These are phyloP conservation scores for Poecilia velifera DNA, from an alignment of 2,797 vertebrate species.

Conservation along the genomic window DNA sequence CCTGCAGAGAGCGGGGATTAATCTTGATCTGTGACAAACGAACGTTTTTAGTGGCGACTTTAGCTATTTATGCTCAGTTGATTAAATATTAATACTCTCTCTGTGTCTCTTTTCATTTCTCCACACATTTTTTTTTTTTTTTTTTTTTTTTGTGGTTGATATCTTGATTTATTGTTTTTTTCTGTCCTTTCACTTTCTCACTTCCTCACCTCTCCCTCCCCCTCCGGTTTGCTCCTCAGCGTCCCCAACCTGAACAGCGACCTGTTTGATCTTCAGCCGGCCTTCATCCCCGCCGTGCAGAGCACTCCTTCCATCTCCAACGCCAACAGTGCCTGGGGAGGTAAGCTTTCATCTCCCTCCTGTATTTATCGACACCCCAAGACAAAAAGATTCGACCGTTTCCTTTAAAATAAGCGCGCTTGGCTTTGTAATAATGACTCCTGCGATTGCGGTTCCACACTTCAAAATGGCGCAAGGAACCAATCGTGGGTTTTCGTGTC, in stretches of 20 bases:
- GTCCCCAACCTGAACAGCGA: slow-evolving; percentile 89
- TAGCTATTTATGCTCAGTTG: slow-evolving; percentile 49
- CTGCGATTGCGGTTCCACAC: neutral
- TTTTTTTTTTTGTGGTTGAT: neutral
- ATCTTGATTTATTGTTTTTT: neutral
- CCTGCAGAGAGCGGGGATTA: slow-evolving; percentile 34
- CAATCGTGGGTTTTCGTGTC: neutral
- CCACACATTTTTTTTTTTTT: neutral
- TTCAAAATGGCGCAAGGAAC: slow-evolving; percentile 2
- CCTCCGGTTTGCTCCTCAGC: slow-evolving; percentile 53
- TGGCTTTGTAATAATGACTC: slow-evolving; percentile 17
- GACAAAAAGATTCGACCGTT: slow-evolving; percentile 1
- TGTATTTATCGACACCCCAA: neutral
- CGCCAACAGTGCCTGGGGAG: slow-evolving; percentile 88
- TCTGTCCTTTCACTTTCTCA: neutral
- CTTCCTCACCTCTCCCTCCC: neutral
- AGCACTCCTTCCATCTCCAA: slow-evolving; percentile 86
- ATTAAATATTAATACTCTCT: slow-evolving; percentile 57
- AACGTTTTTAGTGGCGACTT: slow-evolving; percentile 52
- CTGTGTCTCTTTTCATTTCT: slow-evolving; percentile 18
- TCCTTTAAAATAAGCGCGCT: neutral
- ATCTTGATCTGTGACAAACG: slow-evolving; percentile 59
- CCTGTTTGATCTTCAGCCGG: slow-evolving; percentile 92
- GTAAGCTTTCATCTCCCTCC: slow-evolving; percentile 62
- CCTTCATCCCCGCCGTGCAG: slow-evolving; percentile 89